Conservation (phyloP, 2,797 vertebrate genomes). For the Glossophaga mutica region DNA sequence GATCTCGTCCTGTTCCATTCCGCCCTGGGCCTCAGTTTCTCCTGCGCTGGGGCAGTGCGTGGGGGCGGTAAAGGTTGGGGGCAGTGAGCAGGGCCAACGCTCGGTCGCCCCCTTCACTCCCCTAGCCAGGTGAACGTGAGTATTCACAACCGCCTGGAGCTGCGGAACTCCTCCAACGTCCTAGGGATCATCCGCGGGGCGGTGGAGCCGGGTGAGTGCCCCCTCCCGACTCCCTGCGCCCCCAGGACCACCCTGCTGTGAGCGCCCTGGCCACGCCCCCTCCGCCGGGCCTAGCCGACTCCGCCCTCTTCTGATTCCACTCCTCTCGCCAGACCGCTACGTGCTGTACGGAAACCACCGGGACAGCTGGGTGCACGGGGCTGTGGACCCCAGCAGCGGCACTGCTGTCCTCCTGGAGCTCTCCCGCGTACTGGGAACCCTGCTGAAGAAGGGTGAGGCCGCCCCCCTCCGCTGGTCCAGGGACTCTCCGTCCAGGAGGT, state of each 20-base stretch:
- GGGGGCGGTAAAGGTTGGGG: accelerated
- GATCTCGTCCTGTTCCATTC: neutral
- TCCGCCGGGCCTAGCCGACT: neutral
- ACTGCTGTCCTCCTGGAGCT: conserved; percentile 92
- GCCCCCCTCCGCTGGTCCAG: neutral
- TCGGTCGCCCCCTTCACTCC: neutral
- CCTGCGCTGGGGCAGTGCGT: neutral
- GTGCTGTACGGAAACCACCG: conserved; percentile 94
- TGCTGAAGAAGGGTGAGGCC: conserved; percentile 88
- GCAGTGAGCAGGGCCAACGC: neutral
- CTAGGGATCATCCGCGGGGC: conserved; percentile 92
- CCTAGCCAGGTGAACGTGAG: conserved; percentile 87
- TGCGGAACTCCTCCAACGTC: conserved; percentile 88
- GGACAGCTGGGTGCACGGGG: conserved; percentile 94
- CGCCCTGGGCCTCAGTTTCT: neutral
- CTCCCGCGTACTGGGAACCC: conserved; percentile 86
- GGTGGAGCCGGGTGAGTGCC: conserved; percentile 88
- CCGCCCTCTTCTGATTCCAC: neutral
- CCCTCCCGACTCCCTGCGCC: accelerated
- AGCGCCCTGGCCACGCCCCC: neutral
- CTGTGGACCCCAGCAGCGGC: conserved; percentile 93
- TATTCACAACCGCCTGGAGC: conserved; percentile 81
- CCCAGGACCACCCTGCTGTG: neutral
- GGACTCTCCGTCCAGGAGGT: neutral
- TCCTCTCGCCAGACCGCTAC: conserved; percentile 86